phyloP scores from a whole-genome alignment of 2,888 invertebrate species.

The Cryptophagus acutangulus region DNA sequence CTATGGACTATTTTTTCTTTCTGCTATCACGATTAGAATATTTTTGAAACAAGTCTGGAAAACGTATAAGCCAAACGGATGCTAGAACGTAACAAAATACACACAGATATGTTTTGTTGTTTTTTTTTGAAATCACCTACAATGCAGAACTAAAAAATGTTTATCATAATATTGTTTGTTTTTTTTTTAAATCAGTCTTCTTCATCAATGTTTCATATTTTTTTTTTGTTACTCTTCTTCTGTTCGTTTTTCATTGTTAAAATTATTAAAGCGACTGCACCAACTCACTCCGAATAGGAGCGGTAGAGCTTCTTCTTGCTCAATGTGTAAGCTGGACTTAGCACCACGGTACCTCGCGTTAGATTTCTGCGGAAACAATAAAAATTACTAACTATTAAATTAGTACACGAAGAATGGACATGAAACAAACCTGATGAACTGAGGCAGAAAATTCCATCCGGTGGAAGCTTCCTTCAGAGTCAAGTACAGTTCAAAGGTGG shows the following conservation, averaged over 20 bases:
- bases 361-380: slow-evolving; percentile 62
- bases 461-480: slow-evolving; percentile 79
- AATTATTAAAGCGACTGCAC: too few species aligned
- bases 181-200: slow-evolving; percentile 27
- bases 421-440: slow-evolving; percentile 69
- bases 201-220: slow-evolving; percentile 8
- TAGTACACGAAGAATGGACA: neutral
- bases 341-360: slow-evolving; percentile 74
- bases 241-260: too few species aligned
- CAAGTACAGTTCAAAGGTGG: slow-evolving; percentile 84
- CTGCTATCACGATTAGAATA: neutral
- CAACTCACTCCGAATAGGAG: slow-evolving; percentile 54
- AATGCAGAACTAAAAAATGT: neutral
- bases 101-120: neutral
- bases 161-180: slow-evolving; percentile 9
- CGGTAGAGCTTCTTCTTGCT: slow-evolving; percentile 90
- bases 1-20: neutral
- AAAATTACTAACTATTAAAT: neutral
- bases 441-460: slow-evolving; percentile 82
- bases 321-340: slow-evolving; percentile 82
- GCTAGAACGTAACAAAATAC: neutral
- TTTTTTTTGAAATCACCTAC: neutral
- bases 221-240: slow-evolving; percentile 6
- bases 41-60: neutral
- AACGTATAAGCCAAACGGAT: neutral